Evolutionary conservation across 2,113 vertebrate species (phyloP), one percentile per base, ranked within the genome.

Genomic region (Tragelaphus scriptus): DNA sequence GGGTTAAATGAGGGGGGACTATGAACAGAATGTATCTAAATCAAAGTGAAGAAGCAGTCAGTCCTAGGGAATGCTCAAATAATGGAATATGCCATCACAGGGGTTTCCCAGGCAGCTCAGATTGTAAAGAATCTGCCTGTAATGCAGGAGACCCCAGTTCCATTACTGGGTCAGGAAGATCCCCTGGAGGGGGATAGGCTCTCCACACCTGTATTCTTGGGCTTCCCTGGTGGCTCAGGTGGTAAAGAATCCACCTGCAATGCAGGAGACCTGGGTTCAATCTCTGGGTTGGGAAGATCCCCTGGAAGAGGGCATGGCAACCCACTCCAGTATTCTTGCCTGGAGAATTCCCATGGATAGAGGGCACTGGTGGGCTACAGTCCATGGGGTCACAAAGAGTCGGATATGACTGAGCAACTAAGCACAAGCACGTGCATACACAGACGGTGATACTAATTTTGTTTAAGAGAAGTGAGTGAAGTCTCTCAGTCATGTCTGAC

Each of bases 401-500:
- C 2, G 10, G 68, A 71, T 23, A 71, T 23, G 19, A 71, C 19
- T 71, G 19, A 40, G 68, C 10, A 71, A 71, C 65, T 71, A 71
- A 71, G 68, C 19, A 75, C 19, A 75, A 75, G 36, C 68, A 75
- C 68, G 6, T 25, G 36, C 36, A 40, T 40, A 75, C 5, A 3
- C 3, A 47, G 15, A 16, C 7, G 19, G 2, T n/a, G 11, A 19
- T 51, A 28, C 32, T 80, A 49, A 40, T 53, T 87, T 55, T 56
- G 7, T 40, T 68, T 68, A 16, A 32, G 28, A 32, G 26, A 30
- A 63, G 28, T 63, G 61, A 63, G 28, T 63, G 61, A 63, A 63
- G 61, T 63, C 6, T 0, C 14, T 63, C 14, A 30, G 61, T 15
- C 14, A 0, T 16, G 61, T 15, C 28, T 0, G 0, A 15, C 61